A percentile compares a stretch with the other conserved stretches of the same genome.
phyloP scores from a whole-genome alignment of 2,113 vertebrate species.

The Leptocoma aspasia region DNA sequence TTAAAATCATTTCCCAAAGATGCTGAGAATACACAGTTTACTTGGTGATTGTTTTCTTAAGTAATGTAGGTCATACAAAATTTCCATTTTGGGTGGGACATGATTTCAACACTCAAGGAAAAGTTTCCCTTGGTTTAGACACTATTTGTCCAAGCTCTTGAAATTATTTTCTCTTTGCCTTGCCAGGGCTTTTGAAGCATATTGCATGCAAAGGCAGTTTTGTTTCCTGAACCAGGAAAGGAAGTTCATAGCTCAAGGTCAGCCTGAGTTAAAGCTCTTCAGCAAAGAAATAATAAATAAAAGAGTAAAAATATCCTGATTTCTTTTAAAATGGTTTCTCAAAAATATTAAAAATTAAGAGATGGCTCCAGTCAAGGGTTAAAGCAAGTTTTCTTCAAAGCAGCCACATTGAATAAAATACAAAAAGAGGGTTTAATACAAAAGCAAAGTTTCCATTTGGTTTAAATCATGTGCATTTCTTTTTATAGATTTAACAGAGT shows the following conservation, averaged over 20 bases:
- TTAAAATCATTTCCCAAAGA: conserved; percentile 59
- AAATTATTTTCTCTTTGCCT: neutral
- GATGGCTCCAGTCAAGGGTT: conserved; percentile 10
- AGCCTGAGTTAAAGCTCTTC: neutral
- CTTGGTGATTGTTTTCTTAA: neutral
- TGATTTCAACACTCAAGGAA: conserved; percentile 58
- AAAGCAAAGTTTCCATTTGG: conserved; percentile 38
- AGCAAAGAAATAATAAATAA: conserved; percentile 34
- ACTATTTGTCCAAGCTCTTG: conserved; percentile 15
- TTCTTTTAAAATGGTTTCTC: conserved; percentile 59
- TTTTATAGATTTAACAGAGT: conserved; percentile 44
- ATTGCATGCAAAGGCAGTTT: conserved; percentile 52
- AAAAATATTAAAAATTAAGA: conserved; percentile 16
- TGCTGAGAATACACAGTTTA: neutral
- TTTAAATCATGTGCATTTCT: conserved; percentile 65
- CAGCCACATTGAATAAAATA: neutral
- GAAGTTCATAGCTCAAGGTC: conserved; percentile 40
- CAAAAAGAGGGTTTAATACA: neutral
- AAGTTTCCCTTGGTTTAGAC: conserved; percentile 26
- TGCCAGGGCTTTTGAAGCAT: conserved; percentile 30
- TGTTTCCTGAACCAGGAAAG: conserved; percentile 29
- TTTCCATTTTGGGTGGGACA: conserved; percentile 22
- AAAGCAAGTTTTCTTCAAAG: neutral
- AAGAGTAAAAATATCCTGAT: conserved; percentile 39
- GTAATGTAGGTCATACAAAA: neutral